These are phyloP conservation scores for Neuroterus valhalla DNA, from an alignment of 1,140 invertebrate genomes.

Conservation along the genomic window DNA sequence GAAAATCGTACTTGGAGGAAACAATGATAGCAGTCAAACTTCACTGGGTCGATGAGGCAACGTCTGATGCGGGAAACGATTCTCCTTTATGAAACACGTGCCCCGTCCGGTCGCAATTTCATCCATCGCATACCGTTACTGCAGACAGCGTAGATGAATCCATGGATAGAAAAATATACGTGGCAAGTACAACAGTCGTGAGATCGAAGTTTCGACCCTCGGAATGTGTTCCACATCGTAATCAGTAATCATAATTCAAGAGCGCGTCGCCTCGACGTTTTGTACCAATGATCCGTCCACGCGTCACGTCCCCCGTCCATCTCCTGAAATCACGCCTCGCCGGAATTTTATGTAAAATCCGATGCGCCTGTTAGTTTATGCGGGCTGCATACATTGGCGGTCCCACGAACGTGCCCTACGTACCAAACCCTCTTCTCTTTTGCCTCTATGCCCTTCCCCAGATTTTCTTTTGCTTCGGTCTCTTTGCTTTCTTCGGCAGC, in stretches of 20 bases:
- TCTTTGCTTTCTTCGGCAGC: constrained; percentile 46
- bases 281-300: constrained; percentile 64
- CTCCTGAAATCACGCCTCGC: constrained; percentile 68
- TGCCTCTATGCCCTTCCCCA: constrained; percentile 52
- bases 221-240: constrained; percentile 51
- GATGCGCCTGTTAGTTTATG: constrained; percentile 75
- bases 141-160: neutral
- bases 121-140: neutral
- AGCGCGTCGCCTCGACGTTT: constrained; percentile 45
- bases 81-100: constrained; percentile 56
- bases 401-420: constrained; percentile 72
- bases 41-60: constrained; percentile 16
- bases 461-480: constrained; percentile 59
- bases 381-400: constrained; percentile 73
- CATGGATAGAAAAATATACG: constrained; percentile 24
- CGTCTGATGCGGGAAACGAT: constrained; percentile 38
- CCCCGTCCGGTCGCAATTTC: constrained; percentile 45
- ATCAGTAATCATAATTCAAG: constrained; percentile 60
- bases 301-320: constrained; percentile 72
- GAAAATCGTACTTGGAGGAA: neutral
- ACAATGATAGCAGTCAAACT: constrained; percentile 13
- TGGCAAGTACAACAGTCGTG: constrained; percentile 38
- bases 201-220: constrained; percentile 51
- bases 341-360: constrained; percentile 75
- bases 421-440: constrained; percentile 66